Conservation (phyloP, 53 echinoderm and acorn worm species). For the Patiria pectinifera region DNA sequence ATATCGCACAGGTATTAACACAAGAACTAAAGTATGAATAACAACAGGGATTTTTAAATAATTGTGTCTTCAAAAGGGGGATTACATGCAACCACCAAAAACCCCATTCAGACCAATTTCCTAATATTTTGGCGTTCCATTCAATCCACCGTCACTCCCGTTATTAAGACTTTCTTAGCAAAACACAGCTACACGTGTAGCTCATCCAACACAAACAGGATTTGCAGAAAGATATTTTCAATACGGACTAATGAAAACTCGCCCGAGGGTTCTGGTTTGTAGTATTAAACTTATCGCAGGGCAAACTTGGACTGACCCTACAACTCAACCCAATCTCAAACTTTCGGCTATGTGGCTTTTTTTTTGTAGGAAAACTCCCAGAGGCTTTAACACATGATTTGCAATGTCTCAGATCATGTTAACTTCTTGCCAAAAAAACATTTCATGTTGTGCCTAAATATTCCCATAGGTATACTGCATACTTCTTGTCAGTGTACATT, state of each 20-base stretch:
- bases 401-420: too few species aligned
- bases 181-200: constrained; percentile 49
- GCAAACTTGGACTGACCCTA: background rate
- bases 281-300: background rate
- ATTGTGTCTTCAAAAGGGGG: background rate
- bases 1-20: background rate
- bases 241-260: background rate
- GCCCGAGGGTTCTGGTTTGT: background rate
- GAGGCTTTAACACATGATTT: too few species aligned
- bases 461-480: too few species aligned
- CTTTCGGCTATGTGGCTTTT: background rate
- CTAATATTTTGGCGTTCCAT: background rate
- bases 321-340: background rate
- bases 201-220: constrained; percentile 22
- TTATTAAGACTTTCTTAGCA: constrained; percentile 15
- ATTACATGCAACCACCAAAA: constrained; percentile 26
- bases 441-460: too few species aligned
- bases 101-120: background rate
- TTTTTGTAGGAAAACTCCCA: too few species aligned
- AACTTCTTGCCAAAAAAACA: too few species aligned
- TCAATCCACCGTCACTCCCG: background rate
- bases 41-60: background rate
- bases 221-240: constrained; percentile 6
- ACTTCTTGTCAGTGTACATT: too few species aligned
- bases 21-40: background rate